Base-by-base conservation (phyloP, 1,140 invertebrate species). In the Drosophila tani region DNA sequence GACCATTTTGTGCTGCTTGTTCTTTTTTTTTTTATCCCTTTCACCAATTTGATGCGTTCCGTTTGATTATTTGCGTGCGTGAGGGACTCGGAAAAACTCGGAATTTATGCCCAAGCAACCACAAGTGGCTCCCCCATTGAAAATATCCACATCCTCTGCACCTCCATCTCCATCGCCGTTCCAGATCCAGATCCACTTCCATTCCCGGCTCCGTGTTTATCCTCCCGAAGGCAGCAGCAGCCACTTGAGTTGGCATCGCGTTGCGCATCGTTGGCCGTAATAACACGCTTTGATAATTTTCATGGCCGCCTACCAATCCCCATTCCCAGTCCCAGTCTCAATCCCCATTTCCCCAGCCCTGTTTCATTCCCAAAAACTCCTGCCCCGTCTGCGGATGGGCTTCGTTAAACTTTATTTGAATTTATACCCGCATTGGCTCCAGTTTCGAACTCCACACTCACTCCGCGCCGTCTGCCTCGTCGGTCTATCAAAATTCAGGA, bases 201-300 rank as follows among this genome's bases (percentile, higher is more conserved):
- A 41, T 45, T 50, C 32, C 41, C 45, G 51, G 56, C 53, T 67
- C 68, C 38, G 21, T 59, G 45, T 60, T 70, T 55, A 55, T 70
- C 49, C 59, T 74, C 51, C 27, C 29, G 49, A 73, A 66, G 46
- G 71, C 81, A 55, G 51, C 51, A 85, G 47, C 51, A 85, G 47
- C 82, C 79, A 82, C 75, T 86, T 82, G 79, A 83, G 76, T 53
- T 71, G 58, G 79, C 60, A 38, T 59, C 57, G 75, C 59, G 79
- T 66, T 81, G 75, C 84, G 85, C 84, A 70, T 79, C 69, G 85
- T 76, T 90, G 85, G 63, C 65, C 59, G 83, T 87, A 92, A 92
- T 92, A 91, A 91, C 91, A 92, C 86, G 91, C 84, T 85, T 90
- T 91, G 83, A 90, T 92, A 92, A 92, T 85, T 92, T 92, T 92